These are phyloP conservation scores for Channallabes apus DNA, from an alignment of 2,797 vertebrate genomes.

Conservation along the genomic window DNA sequence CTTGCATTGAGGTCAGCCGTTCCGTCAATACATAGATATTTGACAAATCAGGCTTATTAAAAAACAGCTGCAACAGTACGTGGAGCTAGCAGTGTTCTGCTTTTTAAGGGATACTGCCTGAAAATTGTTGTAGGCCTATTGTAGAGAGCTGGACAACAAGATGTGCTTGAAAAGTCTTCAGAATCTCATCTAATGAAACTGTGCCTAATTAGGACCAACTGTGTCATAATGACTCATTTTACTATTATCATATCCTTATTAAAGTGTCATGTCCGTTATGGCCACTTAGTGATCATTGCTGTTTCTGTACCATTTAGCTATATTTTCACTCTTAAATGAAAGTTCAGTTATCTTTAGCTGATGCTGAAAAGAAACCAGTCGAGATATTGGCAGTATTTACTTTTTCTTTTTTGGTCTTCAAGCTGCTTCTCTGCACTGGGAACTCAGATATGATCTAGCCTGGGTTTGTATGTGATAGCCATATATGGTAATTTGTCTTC, in stretches of 20 bases:
- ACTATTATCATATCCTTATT: background rate
- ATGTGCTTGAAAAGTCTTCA: background rate
- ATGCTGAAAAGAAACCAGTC: background rate
- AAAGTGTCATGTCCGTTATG: background rate
- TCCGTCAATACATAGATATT: constrained; percentile 55
- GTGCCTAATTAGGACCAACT: background rate
- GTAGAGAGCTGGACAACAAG: background rate
- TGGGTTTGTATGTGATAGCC: background rate
- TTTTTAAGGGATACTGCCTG: background rate
- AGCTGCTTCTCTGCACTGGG: background rate
- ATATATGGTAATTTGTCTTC: background rate
- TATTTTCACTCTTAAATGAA: background rate
- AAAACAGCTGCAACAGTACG: background rate
- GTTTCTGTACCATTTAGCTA: background rate
- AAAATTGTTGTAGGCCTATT: background rate
- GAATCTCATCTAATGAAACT: background rate
- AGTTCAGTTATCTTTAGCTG: background rate
- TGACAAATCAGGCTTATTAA: background rate
- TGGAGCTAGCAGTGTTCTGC: background rate
- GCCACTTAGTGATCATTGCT: background rate
- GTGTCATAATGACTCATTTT: background rate
- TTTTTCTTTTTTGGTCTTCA: background rate
- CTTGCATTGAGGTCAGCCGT: constrained; percentile 32
- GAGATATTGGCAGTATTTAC: background rate
- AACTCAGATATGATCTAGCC: background rate